Evolutionary conservation across 2,113 vertebrate species (phyloP).

Genomic region (Struthio camelus): DNA sequence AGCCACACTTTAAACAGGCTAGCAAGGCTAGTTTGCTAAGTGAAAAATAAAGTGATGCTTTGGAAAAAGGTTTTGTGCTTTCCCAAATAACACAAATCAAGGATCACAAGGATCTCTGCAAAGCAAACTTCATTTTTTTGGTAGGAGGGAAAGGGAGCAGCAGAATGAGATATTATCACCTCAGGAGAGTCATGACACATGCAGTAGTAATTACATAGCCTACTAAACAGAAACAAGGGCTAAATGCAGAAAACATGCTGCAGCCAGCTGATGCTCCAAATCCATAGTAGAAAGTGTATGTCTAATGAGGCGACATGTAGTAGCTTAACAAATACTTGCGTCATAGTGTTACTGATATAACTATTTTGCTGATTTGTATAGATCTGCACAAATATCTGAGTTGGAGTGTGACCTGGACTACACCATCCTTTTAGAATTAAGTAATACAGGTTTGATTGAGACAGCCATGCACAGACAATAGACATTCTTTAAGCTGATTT

Average conservation of each 20-base stretch:
- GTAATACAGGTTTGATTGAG: constrained; percentile 13
- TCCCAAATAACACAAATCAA: constrained; percentile 51
- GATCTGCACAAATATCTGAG: neutral
- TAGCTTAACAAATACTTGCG: constrained; percentile 51
- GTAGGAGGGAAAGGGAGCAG: neutral
- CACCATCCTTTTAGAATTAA: constrained; percentile 31
- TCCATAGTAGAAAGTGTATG: constrained; percentile 25
- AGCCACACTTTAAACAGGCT: neutral
- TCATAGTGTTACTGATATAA: neutral
- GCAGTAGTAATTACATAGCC: neutral
- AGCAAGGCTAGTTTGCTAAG: neutral
- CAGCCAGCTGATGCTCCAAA: constrained; percentile 12
- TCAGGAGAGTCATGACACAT: neutral
- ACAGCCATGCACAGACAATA: neutral
- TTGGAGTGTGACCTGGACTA: neutral
- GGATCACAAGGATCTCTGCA: neutral
- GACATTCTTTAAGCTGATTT: neutral
- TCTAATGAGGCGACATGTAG: constrained; percentile 2
- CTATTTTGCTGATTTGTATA: neutral
- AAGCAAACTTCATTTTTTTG: neutral
- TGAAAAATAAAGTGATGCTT: neutral
- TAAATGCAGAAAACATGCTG: constrained; percentile 2
- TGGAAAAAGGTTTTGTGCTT: constrained; percentile 34
- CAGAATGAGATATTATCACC: neutral
- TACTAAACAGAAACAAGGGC: neutral